Evolutionary conservation across 2,113 vertebrate genomes (phyloP).

Genomic region (Ailurus styani): DNA sequence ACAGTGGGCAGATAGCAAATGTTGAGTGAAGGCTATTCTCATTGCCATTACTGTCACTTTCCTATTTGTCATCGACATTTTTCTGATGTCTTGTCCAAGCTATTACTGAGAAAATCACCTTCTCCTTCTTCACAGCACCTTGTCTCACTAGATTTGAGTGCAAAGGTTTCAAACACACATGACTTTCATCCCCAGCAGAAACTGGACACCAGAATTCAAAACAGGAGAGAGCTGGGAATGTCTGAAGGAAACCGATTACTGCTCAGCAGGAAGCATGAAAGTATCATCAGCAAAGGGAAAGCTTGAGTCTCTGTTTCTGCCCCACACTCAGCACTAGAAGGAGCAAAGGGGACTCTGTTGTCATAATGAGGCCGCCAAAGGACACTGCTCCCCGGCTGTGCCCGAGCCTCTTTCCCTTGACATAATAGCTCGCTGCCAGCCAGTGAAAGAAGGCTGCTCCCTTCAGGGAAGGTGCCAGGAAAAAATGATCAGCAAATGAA

Average conservation of each 20-base stretch:
- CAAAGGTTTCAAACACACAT: background rate
- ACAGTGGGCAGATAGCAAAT: background rate
- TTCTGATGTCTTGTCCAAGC: background rate
- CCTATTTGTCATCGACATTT: background rate
- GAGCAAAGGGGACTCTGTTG: background rate
- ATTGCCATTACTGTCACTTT: background rate
- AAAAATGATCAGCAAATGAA: background rate
- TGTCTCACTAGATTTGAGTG: background rate
- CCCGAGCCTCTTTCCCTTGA: fast-evolving
- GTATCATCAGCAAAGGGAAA: background rate
- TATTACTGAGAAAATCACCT: background rate
- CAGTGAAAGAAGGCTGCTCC: background rate
- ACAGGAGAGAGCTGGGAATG: background rate
- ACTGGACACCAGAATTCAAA: background rate
- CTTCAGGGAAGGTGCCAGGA: background rate
- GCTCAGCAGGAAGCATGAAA: background rate
- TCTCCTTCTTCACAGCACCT: background rate
- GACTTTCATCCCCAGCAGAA: background rate
- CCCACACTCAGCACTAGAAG: background rate
- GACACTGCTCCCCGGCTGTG: background rate
- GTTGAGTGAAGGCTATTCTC: background rate
- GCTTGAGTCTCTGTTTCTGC: background rate
- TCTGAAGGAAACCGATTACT: background rate
- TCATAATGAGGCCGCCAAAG: background rate
- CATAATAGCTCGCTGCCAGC: background rate